These are phyloP conservation scores for Nothobranchius furzeri DNA, from an alignment of 2,113 vertebrate genomes.

Conservation along the genomic window DNA sequence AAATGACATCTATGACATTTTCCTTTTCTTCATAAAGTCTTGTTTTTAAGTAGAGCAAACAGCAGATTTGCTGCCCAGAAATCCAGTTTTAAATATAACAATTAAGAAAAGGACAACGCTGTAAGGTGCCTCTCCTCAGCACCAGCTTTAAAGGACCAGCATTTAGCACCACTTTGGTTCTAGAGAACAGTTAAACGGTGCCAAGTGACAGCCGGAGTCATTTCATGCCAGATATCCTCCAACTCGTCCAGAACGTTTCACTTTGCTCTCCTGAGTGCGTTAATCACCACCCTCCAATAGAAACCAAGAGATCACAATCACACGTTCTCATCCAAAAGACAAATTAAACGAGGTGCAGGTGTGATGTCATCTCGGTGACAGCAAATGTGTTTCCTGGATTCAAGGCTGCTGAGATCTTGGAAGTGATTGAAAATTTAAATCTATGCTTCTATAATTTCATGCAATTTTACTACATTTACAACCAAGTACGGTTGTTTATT, in stretches of 20 bases:
- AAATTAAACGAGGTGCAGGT: slow-evolving; percentile 54
- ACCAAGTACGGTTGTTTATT: slow-evolving; percentile 55
- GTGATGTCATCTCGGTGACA: slow-evolving; percentile 49
- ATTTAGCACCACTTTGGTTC: slow-evolving; percentile 54
- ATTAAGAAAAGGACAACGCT: slow-evolving; percentile 31
- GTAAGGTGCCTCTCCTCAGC: slow-evolving; percentile 48
- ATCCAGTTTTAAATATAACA: slow-evolving; percentile 45
- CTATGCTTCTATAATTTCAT: slow-evolving; percentile 28
- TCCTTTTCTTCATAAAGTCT: slow-evolving; percentile 2
- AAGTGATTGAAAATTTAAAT: slow-evolving; percentile 42
- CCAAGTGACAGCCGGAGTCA: slow-evolving; percentile 52
- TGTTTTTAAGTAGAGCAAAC: slow-evolving; percentile 9
- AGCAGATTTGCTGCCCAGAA: slow-evolving; percentile 47
- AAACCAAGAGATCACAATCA: slow-evolving; percentile 54
- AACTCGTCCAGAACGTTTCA: slow-evolving; percentile 43
- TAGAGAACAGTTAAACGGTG: slow-evolving; percentile 22
- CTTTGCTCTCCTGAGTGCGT: slow-evolving; percentile 55
- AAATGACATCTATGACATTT: too few relatives aligned
- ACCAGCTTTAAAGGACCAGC: slow-evolving; percentile 47
- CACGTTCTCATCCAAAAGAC: slow-evolving; percentile 48
- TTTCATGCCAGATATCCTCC: slow-evolving; percentile 63
- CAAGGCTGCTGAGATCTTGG: slow-evolving; percentile 39
- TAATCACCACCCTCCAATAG: slow-evolving; percentile 53
- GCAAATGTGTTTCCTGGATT: slow-evolving; percentile 18
- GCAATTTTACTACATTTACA: slow-evolving; percentile 49